Evolutionary conservation across 2,113 vertebrate species (phyloP).

Genomic region (Hucho hucho): DNA sequence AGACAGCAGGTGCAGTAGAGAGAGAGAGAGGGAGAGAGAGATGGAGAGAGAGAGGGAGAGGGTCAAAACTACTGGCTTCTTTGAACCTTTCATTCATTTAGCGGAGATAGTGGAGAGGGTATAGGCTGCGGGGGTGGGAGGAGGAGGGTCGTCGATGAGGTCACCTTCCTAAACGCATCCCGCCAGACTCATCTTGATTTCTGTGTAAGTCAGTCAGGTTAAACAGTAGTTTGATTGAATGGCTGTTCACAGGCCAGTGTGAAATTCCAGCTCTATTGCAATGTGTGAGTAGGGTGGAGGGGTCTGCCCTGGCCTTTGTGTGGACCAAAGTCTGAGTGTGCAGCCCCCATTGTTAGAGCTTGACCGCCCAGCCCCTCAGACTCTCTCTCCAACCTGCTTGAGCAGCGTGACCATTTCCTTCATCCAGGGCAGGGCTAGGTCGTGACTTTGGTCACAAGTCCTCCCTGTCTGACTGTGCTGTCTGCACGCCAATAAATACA

Average conservation of each 20-base stretch:
- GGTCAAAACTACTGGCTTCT: not conserved
- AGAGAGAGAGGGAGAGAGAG: too few species aligned
- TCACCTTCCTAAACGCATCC: constrained; percentile 57
- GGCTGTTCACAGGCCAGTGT: constrained; percentile 76
- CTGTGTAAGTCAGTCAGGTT: constrained; percentile 71
- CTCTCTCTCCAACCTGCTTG: constrained; percentile 70
- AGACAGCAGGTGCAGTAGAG: too few species aligned
- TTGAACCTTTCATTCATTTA: not conserved
- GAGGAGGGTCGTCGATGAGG: constrained; percentile 37
- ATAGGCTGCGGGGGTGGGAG: not conserved
- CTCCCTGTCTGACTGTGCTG: constrained; percentile 61
- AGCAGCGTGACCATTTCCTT: constrained; percentile 77
- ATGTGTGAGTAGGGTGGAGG: constrained; percentile 68
- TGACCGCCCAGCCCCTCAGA: constrained; percentile 73
- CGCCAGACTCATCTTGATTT: constrained; percentile 62
- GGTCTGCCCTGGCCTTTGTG: constrained; percentile 73
- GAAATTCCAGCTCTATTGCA: constrained; percentile 78
- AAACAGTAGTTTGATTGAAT: constrained; percentile 83
- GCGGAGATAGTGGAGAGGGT: not conserved
- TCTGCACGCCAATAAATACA: constrained; percentile 50
- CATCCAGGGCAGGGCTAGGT: constrained; percentile 78
- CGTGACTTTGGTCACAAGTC: constrained; percentile 74
- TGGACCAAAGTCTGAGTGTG: constrained; percentile 71
- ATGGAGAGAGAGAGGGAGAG: too few species aligned
- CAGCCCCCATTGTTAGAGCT: constrained; percentile 70